Percentiles rank a stretch among this genome's conserved stretches.
Conservation (phyloP, 1,140 invertebrate genomes). For the Lepidotrigona ventralis region DNA sequence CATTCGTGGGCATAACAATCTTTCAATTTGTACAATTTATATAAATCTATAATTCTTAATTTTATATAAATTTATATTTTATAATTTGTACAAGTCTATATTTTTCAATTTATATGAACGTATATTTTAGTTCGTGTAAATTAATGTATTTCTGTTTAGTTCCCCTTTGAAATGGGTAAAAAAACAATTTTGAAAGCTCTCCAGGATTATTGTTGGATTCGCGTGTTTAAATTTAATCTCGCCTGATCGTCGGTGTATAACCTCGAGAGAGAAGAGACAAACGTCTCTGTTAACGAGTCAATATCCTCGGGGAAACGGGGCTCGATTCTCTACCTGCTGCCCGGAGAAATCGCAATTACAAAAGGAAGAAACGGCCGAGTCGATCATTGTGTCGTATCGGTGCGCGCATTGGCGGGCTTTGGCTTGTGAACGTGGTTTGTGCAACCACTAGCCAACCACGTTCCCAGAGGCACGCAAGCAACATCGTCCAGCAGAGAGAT, state of each 20-base stretch:
- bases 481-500: conserved; percentile 40
- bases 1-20: no score
- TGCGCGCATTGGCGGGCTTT: conserved; percentile 15
- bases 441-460: conserved; percentile 45
- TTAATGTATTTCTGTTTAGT: no score
- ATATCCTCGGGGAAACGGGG: conserved; percentile 24
- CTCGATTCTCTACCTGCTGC: conserved; percentile 11
- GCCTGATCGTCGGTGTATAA: neutral
- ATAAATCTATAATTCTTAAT: no score
- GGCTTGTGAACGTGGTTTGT: conserved; percentile 41
- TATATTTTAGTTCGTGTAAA: no score
- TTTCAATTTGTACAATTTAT: no score
- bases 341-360: conserved; percentile 39
- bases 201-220: no score
- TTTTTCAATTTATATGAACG: no score
- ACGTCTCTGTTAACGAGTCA: conserved; percentile 35
- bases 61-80: no score
- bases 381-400: conserved; percentile 29
- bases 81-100: no score
- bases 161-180: no score
- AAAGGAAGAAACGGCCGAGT: conserved; percentile 42
- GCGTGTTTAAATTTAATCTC: neutral
- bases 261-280: neutral
- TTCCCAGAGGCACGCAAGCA: conserved; percentile 47
- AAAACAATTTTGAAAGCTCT: no score